Conservation (phyloP, 2,113 vertebrate genomes). For the Aegotheles bennettii region DNA sequence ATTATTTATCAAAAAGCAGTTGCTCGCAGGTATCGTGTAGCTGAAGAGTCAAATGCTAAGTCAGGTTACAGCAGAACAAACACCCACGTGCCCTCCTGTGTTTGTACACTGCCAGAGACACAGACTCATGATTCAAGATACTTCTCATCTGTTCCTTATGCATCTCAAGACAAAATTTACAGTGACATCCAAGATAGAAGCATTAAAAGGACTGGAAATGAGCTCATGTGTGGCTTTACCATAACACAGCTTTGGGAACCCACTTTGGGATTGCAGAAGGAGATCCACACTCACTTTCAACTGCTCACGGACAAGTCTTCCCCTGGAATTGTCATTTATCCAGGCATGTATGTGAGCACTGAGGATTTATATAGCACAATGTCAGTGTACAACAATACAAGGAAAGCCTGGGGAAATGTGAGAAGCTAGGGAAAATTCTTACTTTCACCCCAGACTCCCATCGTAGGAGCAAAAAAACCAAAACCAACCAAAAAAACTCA, state of each 20-base stretch:
- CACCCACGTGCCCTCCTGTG: neutral
- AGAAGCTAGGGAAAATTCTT: neutral
- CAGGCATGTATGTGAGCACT: neutral
- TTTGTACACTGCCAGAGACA: neutral
- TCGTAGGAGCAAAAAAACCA: rapidly evolving
- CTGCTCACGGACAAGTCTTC: neutral
- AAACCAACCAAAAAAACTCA: no score
- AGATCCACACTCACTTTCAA: neutral
- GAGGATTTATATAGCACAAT: neutral
- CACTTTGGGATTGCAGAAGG: neutral
- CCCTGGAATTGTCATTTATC: neutral
- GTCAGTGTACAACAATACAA: neutral
- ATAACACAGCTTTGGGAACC: rapidly evolving
- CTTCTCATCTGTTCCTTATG: neutral
- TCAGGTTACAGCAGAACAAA: neutral
- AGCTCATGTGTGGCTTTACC: rapidly evolving
- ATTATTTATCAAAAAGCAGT: neutral
- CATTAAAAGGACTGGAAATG: neutral
- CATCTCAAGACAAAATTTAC: neutral
- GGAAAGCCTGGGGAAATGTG: neutral
- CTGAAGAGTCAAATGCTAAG: neutral
- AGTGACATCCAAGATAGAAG: rapidly evolving
- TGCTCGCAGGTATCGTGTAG: neutral
- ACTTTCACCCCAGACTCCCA: neutral
- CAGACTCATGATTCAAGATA: neutral